Conservation (phyloP, 2,113 vertebrate genomes). For the Xyrauchen texanus region DNA sequence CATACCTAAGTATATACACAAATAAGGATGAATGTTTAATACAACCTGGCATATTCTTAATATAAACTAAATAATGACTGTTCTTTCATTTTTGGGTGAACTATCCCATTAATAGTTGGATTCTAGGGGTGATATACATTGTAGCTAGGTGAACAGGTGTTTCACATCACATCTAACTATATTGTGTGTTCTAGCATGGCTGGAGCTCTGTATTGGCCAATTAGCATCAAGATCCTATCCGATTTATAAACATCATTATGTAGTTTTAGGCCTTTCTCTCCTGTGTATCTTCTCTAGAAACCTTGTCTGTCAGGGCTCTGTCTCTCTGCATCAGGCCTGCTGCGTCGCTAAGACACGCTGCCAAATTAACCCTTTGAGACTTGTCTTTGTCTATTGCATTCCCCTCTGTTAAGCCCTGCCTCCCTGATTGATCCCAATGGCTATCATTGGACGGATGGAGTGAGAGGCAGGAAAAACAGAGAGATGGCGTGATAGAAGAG, state of each 20-base stretch:
- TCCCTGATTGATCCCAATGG: conserved; percentile 26
- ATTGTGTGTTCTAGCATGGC: neutral
- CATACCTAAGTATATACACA: no score
- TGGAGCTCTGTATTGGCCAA: no score
- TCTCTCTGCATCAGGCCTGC: conserved; percentile 6
- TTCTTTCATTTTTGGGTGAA: no score
- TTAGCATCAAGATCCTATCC: no score
- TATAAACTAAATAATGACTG: no score
- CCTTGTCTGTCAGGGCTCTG: neutral
- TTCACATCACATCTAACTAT: neutral
- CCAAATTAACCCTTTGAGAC: conserved; percentile 39
- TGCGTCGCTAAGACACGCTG: neutral
- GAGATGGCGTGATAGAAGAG: conserved; percentile 23
- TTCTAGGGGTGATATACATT: no score
- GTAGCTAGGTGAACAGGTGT: no score
- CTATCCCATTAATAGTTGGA: no score
- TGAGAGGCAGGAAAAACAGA: conserved; percentile 22
- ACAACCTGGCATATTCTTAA: no score
- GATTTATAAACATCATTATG: neutral
- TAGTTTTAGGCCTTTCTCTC: conserved; percentile 15
- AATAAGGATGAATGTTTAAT: no score
- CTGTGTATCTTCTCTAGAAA: neutral
- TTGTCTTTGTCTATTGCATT: conserved; percentile 24
- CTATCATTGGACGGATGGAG: conserved; percentile 16
- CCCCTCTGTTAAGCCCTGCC: neutral